Evolutionary conservation across 2,797 vertebrate genomes (phyloP).

Genomic region (Aythya fuligula): DNA sequence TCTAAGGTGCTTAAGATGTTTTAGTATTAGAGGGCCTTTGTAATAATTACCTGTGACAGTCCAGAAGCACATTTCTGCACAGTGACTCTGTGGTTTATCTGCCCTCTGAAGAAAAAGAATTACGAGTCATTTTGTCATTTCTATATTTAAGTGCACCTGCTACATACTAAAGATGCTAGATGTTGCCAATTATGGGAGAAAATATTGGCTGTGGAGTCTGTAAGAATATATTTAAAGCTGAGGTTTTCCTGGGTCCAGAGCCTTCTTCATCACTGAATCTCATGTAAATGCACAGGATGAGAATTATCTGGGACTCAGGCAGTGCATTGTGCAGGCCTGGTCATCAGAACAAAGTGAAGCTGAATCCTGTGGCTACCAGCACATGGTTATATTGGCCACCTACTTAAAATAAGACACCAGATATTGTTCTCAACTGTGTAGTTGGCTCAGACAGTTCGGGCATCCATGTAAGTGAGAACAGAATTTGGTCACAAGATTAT

Average conservation of each 20-base stretch:
- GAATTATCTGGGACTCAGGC: background rate
- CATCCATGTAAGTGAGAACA: background rate
- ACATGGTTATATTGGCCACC: background rate
- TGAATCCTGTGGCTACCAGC: background rate
- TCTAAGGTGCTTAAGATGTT: background rate
- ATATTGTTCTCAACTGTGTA: background rate
- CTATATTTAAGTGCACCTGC: background rate
- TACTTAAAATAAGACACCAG: background rate
- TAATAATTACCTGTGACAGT: background rate
- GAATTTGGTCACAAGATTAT: background rate
- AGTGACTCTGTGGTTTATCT: background rate
- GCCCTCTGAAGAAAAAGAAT: background rate
- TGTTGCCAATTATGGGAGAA: background rate
- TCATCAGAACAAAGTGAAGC: background rate
- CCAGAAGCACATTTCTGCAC: background rate
- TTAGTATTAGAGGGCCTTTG: background rate
- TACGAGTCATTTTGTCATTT: background rate
- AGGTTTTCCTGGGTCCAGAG: background rate
- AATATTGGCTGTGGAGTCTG: background rate
- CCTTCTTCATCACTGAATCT: background rate
- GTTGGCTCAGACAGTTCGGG: background rate
- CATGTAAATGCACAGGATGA: background rate
- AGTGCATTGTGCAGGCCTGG: background rate
- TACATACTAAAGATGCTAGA: background rate
- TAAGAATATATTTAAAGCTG: background rate